Conservation (phyloP, 2,888 invertebrate species). For the Hyposoter didymator region DNA sequence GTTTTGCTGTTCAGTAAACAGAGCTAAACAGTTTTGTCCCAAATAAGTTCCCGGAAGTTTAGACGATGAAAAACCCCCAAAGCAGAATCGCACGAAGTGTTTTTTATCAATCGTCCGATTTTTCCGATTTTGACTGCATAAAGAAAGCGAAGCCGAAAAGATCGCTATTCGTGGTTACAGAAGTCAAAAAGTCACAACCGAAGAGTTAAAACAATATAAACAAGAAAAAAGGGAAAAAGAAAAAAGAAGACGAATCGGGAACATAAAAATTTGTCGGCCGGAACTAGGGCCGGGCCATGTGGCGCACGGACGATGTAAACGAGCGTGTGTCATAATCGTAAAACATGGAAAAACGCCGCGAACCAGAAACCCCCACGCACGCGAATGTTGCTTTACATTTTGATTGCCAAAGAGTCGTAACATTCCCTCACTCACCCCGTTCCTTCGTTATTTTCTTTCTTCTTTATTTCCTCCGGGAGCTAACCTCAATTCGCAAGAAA, state of each 20-base stretch:
- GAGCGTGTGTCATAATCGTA: conserved; percentile 77
- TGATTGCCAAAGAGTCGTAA: conserved; percentile 45
- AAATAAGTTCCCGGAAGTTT: neutral
- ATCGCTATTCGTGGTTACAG: neutral
- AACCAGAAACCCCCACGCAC: conserved; percentile 40
- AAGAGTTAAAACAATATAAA: neutral
- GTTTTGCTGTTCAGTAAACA: neutral
- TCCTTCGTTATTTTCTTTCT: conserved; percentile 11
- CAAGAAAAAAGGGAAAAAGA: neutral
- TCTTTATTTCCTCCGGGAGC: conserved; percentile 3
- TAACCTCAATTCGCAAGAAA: conserved; percentile 54
- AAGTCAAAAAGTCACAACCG: neutral
- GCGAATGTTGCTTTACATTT: conserved; percentile 54
- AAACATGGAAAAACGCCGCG: conserved; percentile 74
- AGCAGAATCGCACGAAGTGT: neutral
- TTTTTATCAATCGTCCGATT: neutral
- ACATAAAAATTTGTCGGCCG: conserved; percentile 75
- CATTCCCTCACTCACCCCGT: conserved; percentile 28
- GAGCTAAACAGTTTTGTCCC: neutral
- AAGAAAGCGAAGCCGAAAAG: neutral
- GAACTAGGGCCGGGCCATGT: conserved; percentile 78
- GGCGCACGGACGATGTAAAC: conserved; percentile 72
- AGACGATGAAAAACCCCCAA: neutral
- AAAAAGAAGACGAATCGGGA: conserved; percentile 16
- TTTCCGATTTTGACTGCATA: neutral